Evolutionary conservation across 2,888 invertebrate genomes (phyloP), one percentile per base, ranked within the genome.

Genomic region (Ophioninae sp.): DNA sequence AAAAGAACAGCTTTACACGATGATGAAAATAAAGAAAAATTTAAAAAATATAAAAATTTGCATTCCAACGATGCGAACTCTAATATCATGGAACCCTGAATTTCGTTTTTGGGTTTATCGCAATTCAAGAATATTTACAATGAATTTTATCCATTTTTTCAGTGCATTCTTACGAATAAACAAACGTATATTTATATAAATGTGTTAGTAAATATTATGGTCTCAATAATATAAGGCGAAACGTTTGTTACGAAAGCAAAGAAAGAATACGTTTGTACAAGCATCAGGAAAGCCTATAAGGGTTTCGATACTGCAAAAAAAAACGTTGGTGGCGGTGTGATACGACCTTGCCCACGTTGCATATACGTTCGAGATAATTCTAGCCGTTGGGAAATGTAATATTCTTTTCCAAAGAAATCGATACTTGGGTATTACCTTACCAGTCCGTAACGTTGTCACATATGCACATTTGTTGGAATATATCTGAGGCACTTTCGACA

Each of bases 391-490:
- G 89, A 89, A 88, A 89, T 75, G 87, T 82, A 88, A 88, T 89
- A 89, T 87, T 87, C 85, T 76, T 72, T 69, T 63, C 71, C 85
- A 86, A 87, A 64, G 85, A 71, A 89, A 89, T 83, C 82, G 86
- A 88, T 86, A 87, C 85, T 65, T 73, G 76, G 83, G 86, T 89
- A 84, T 90, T 87, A 83, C 77, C 67, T 90, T 89, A 88, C 89
- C 65, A 72, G 63, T 59, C 44, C 75, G 84, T 76, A 81, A 84
- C 84, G 59, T 76, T 72, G 71, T 81, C 81, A 79, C 72, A 76
- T n/a, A 39, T 68, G 39, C 67, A 73, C 65, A 44, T 75, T 63
- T 73, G 71, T 20, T n/a, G 51, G 59, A 76, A 76, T 84, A 81
- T 79, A n/a, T 44, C 39, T 63, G 67, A 59, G 75, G 72, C 84